A percentile compares a stretch with the other conserved stretches of the same genome.
phyloP scores from a whole-genome alignment of 2,113 vertebrate species.

The Rhombomys opimus region DNA sequence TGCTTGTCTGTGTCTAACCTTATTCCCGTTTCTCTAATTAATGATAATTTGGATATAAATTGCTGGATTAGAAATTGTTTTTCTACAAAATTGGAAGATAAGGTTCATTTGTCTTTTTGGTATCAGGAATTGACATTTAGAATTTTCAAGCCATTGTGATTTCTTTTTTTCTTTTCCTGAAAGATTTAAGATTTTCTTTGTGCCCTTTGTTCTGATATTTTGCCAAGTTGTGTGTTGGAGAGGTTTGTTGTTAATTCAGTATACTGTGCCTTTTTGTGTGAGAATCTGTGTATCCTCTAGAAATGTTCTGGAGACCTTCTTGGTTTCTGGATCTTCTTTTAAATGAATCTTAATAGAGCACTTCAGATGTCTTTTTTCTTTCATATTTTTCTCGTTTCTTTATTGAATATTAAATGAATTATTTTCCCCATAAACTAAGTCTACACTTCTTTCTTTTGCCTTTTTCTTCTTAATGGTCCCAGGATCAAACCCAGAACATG shows the following conservation, averaged over 20 bases:
- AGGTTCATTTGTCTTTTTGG: neutral
- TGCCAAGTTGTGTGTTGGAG: neutral
- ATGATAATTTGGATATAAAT: constrained; percentile 19
- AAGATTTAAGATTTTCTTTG: neutral
- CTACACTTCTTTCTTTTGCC: neutral
- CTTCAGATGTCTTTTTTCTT: neutral
- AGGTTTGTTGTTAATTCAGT: neutral
- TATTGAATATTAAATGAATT: constrained; percentile 1
- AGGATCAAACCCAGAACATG: neutral
- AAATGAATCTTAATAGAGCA: neutral
- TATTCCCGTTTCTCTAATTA: neutral
- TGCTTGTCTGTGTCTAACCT: constrained; percentile 22
- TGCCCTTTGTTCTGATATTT: neutral
- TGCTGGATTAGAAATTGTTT: constrained; percentile 24
- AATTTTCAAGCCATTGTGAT: constrained; percentile 30
- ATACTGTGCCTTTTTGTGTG: neutral
- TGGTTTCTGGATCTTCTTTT: neutral
- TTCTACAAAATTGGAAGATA: neutral
- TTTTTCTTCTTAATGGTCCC: neutral
- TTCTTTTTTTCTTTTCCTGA: constrained; percentile 11
- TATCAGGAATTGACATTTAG: neutral
- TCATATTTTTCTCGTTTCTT: neutral
- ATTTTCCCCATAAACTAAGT: neutral
- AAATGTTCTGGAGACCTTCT: neutral
- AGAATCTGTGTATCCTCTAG: neutral